These are phyloP conservation scores for Herminia tarsipennalis DNA, from an alignment of 2,888 invertebrate genomes.

Conservation along the genomic window DNA sequence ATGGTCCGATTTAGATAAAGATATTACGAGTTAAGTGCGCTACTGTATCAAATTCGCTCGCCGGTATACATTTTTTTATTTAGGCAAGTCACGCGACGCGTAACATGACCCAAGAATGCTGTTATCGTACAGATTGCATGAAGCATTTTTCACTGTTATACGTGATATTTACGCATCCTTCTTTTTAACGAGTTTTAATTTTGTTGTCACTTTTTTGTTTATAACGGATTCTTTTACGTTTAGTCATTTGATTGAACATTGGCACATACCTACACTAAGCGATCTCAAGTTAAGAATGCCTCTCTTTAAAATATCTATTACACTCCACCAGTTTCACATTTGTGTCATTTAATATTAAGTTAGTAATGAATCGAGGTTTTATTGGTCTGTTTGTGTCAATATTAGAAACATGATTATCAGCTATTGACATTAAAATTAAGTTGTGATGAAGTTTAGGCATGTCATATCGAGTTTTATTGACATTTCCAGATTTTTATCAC, in stretches of 20 bases:
- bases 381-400: conserved; percentile 6
- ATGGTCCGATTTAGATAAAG: conserved; percentile 77
- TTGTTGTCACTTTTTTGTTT: too few species aligned
- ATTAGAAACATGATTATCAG: conserved; percentile 13
- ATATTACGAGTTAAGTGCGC: conserved; percentile 75
- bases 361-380: conserved; percentile 10
- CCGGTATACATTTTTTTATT: conserved; percentile 68
- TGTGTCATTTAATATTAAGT: too few species aligned
- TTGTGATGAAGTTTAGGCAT: conserved; percentile 11
- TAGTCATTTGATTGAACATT: too few species aligned
- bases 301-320: too few species aligned
- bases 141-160: conserved; percentile 28
- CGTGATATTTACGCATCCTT: conserved; percentile 26
- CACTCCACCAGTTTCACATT: too few species aligned
- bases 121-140: conserved; percentile 65
- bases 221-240: too few species aligned
- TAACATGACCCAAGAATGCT: conserved; percentile 75
- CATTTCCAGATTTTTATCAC: conserved; percentile 20
- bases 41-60: conserved; percentile 77
- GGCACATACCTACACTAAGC: too few species aligned
- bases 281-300: too few species aligned
- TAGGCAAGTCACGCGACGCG: conserved; percentile 68
- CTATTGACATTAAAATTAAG: conserved; percentile 5
- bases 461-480: conserved; percentile 16
- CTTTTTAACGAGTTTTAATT: conserved; percentile 7